Evolutionary conservation across 1,140 invertebrate species (phyloP).

Genomic region (Drosophila elegans): DNA sequence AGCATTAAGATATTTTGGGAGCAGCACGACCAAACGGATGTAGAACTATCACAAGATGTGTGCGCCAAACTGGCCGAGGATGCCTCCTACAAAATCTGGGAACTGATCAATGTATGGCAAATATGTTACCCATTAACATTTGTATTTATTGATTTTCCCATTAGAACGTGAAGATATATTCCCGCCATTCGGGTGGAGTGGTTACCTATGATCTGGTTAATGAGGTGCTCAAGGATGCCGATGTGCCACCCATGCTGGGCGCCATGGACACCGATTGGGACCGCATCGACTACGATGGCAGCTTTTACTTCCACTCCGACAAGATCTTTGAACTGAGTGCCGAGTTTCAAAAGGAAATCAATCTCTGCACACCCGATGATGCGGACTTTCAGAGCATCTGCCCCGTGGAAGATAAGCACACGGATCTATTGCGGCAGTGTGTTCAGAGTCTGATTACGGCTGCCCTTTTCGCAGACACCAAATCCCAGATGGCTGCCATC

Average conservation of each 20-base stretch:
- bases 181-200: slow-evolving; percentile 76
- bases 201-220: slow-evolving; percentile 83
- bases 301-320: slow-evolving; percentile 77
- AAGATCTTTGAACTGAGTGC: slow-evolving; percentile 79
- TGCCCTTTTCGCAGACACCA: slow-evolving; percentile 57
- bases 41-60: slow-evolving; percentile 77
- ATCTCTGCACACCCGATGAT: slow-evolving; percentile 45
- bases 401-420: slow-evolving; percentile 67
- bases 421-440: slow-evolving; percentile 61
- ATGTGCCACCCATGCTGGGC: slow-evolving; percentile 78
- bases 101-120: slow-evolving; percentile 72
- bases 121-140: too few relatives aligned
- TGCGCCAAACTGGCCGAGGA: slow-evolving; percentile 78
- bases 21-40: slow-evolving; percentile 82
- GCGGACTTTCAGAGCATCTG: slow-evolving; percentile 65
- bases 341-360: slow-evolving; percentile 75
- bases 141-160: background rate
- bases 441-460: slow-evolving; percentile 70
- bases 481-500: slow-evolving; percentile 48
- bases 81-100: slow-evolving; percentile 84
- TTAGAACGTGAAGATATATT: slow-evolving; percentile 80
- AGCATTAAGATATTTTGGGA: slow-evolving; percentile 84
- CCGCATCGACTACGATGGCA: slow-evolving; percentile 81
- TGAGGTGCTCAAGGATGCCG: slow-evolving; percentile 78
- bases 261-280: slow-evolving; percentile 83